Percentiles rank a stretch among this genome's conserved stretches.
Evolutionary conservation across 2,888 invertebrate species (phyloP).

Genomic region (Agrotis clavis): DNA sequence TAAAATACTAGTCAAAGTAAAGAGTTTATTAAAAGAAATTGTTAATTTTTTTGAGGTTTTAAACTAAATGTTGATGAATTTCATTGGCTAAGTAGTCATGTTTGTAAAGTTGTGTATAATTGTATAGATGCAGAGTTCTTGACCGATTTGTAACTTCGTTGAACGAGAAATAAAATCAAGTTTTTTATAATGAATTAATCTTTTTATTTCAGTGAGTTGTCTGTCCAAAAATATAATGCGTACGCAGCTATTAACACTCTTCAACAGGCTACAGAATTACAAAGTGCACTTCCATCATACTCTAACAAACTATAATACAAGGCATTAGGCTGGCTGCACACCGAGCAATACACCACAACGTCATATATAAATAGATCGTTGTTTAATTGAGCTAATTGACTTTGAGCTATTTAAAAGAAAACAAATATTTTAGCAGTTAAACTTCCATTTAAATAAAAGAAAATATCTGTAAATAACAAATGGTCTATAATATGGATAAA

Average conservation of each 20-base stretch:
- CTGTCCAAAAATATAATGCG: conserved; percentile 89
- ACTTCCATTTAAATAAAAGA: too few relatives aligned
- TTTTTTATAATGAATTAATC: conserved; percentile 76
- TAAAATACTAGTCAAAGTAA: conserved; percentile 54
- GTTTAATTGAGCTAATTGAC: conserved; percentile 25
- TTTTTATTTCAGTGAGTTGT: conserved; percentile 86
- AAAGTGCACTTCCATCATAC: conserved; percentile 82
- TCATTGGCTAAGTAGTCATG: conserved; percentile 33
- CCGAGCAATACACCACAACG: conserved; percentile 20
- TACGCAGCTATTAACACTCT: conserved; percentile 81
- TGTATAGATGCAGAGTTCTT: conserved; percentile 50
- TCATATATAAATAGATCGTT: neutral
- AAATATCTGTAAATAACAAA: too few relatives aligned
- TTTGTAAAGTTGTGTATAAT: conserved; percentile 48
- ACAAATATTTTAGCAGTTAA: neutral
- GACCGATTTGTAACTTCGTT: conserved; percentile 61
- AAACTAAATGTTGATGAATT: conserved; percentile 27
- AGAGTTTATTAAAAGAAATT: conserved; percentile 39
- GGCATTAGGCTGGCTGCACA: conserved; percentile 48
- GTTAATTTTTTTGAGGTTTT: conserved; percentile 50
- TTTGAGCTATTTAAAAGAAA: neutral
- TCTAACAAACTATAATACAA: conserved; percentile 74
- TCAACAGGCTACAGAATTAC: conserved; percentile 82
- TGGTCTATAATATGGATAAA: neutral
- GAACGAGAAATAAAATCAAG: conserved; percentile 72